Base-by-base conservation (phyloP, 2,797 vertebrate species). In the Oophaga sylvatica region DNA sequence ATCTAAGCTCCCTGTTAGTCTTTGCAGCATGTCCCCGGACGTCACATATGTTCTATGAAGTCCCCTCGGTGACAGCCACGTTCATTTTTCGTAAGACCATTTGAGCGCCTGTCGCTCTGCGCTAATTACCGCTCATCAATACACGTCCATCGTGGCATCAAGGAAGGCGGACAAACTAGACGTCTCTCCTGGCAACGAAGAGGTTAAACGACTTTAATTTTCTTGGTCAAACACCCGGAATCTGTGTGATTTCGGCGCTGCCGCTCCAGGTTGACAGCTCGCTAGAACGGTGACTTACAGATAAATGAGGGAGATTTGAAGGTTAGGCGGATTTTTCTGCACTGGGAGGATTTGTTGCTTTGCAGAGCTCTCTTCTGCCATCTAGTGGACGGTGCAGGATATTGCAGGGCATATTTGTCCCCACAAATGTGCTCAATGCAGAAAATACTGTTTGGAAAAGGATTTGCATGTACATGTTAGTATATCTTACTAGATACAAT, bases 221-320 rank as follows among this genome's bases (percentile, higher is more conserved):
- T 83, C 73, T 83, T 83, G 73, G 45, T 75, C 84, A 87, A 80
- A 89, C 63, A 78, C 80, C 88, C 80, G 53, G 80, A 65, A 89
- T 86, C 57, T 79, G 26, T 59, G 35, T 48, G 70, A 77, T 83
- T 83, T 70, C 63, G 71, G 84, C 63, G 63, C 68, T 89, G 79
- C 84, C 77, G 84, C 80, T 78, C 56, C 70, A 31, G 80, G 84
- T 45, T 89, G 88, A 89, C 80, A 87, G 84, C 84, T 83, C 75
- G 1, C 31, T 83, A 80, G 80, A 80, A 45, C 35, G 81, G 79
- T 83, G 88, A 87, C 88, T 83, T 89, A 89, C 80, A 89, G 84
- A 89, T 89, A 87, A 86, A 89, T 89, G 88, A 83, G 80, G 80
- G 88, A 89, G 88, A 89, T 78, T 89, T 89, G 80, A 89, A 89